phyloP scores from a whole-genome alignment of 2,113 vertebrate species.

The Alaudala cheleensis region DNA sequence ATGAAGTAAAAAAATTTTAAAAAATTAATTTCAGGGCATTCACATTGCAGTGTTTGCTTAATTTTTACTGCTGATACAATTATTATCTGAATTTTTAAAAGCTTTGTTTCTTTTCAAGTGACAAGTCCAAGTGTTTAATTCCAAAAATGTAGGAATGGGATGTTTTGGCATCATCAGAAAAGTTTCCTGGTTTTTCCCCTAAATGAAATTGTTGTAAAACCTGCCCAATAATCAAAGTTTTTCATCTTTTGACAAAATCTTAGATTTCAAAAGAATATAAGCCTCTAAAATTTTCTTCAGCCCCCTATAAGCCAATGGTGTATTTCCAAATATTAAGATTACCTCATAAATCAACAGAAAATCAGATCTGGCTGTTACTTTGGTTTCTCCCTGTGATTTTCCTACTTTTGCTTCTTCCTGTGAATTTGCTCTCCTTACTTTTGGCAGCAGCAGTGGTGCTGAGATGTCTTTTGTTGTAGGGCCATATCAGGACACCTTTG shows the following conservation, averaged over 20 bases:
- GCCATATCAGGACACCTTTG: neutral
- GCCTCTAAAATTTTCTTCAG: neutral
- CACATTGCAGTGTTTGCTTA: neutral
- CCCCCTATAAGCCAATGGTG: neutral
- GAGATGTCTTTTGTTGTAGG: neutral
- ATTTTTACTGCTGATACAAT: neutral
- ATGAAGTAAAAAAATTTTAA: neutral
- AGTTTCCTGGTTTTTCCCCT: neutral
- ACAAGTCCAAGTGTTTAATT: neutral
- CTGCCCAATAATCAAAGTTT: neutral
- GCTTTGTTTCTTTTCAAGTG: neutral
- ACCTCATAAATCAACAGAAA: neutral
- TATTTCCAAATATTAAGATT: neutral
- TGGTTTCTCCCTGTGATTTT: neutral
- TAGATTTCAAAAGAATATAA: neutral
- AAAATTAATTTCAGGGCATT: neutral
- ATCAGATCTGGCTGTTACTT: neutral
- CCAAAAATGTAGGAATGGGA: neutral
- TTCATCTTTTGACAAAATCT: neutral
- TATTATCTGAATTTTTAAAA: neutral
- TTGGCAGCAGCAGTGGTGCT: rapidly evolving
- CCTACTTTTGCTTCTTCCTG: neutral
- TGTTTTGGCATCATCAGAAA: neutral
- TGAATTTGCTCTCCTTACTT: neutral
- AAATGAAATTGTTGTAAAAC: neutral